Percentiles rank a stretch among this genome's conserved stretches.
Evolutionary conservation across 2,888 invertebrate genomes (phyloP).

Genomic region (Eupithecia tripunctaria): DNA sequence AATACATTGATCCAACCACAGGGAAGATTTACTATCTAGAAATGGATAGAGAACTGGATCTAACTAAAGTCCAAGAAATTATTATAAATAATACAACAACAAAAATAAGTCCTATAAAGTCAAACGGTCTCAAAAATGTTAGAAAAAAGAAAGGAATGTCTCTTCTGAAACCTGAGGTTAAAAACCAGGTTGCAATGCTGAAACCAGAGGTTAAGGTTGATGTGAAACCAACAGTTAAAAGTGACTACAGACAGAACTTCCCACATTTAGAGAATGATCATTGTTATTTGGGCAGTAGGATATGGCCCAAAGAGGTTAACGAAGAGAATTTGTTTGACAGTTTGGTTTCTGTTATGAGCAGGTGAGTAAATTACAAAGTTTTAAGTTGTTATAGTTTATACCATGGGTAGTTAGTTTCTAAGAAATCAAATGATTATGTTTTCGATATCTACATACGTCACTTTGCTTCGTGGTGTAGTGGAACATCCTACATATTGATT

Average conservation of each 20-base stretch:
- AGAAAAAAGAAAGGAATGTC: slow-evolving; percentile 65
- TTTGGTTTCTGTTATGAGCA: slow-evolving; percentile 52
- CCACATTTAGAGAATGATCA: slow-evolving; percentile 77
- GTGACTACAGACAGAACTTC: slow-evolving; percentile 45
- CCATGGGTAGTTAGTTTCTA: no score
- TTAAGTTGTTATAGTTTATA: no score
- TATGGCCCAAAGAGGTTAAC: slow-evolving; percentile 45
- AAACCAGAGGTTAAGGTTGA: background rate
- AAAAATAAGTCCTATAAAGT: slow-evolving; percentile 70
- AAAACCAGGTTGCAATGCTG: slow-evolving; percentile 47
- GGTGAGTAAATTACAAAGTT: slow-evolving; percentile 10
- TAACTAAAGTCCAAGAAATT: slow-evolving; percentile 75
- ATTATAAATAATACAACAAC: slow-evolving; percentile 70
- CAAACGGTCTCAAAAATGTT: slow-evolving; percentile 65
- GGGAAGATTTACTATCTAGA: slow-evolving; percentile 78
- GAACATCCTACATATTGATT: no score
- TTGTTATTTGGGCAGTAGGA: slow-evolving; percentile 60
- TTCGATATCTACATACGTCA: no score
- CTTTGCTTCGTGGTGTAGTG: no score
- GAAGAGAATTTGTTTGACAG: slow-evolving; percentile 52
- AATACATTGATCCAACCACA: slow-evolving; percentile 75
- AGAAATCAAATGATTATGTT: no score
- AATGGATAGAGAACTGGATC: slow-evolving; percentile 71
- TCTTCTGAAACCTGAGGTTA: slow-evolving; percentile 67
- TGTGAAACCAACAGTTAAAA: background rate